These are phyloP conservation scores for Oscheius sp. DNA, from an alignment of 2,888 invertebrate genomes.

Conservation along the genomic window DNA sequence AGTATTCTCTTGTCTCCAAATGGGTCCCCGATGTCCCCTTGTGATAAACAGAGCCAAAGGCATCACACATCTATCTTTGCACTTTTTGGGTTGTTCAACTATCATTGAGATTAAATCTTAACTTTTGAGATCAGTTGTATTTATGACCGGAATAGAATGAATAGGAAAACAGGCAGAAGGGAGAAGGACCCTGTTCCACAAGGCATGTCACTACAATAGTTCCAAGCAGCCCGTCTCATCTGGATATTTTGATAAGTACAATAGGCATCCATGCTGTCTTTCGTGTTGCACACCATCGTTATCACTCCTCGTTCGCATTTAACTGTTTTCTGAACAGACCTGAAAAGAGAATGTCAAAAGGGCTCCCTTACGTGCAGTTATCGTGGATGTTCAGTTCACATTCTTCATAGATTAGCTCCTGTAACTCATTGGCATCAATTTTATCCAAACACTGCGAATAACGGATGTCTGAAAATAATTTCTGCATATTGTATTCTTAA, in stretches of 20 bases:
- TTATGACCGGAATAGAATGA: not conserved
- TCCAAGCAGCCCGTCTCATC: constrained; percentile 24
- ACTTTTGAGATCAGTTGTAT: not conserved
- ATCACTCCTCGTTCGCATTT: constrained; percentile 30
- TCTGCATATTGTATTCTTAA: not conserved
- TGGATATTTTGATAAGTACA: constrained; percentile 30
- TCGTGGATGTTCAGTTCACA: constrained; percentile 25
- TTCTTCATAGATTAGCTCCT: constrained; percentile 23
- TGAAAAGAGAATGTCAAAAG: not conserved
- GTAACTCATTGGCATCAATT: constrained; percentile 19
- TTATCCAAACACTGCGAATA: constrained; percentile 17
- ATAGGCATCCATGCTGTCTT: constrained; percentile 23
- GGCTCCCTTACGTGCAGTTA: constrained; percentile 11
- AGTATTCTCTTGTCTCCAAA: constrained; percentile 1
- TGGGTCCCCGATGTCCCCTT: not conserved
- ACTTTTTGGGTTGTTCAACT: not conserved
- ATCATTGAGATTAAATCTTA: not conserved
- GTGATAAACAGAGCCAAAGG: constrained; percentile 17
- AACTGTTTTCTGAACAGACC: constrained; percentile 19
- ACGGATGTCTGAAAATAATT: constrained; percentile 5
- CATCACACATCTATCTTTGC: not conserved
- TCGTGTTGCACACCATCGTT: constrained; percentile 19
- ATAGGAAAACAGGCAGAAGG: not conserved
- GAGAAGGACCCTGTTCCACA: not conserved
- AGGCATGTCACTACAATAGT: constrained; percentile 23